phyloP scores from a whole-genome alignment of 2,797 vertebrate species.

The Rhinophrynus dorsalis region DNA sequence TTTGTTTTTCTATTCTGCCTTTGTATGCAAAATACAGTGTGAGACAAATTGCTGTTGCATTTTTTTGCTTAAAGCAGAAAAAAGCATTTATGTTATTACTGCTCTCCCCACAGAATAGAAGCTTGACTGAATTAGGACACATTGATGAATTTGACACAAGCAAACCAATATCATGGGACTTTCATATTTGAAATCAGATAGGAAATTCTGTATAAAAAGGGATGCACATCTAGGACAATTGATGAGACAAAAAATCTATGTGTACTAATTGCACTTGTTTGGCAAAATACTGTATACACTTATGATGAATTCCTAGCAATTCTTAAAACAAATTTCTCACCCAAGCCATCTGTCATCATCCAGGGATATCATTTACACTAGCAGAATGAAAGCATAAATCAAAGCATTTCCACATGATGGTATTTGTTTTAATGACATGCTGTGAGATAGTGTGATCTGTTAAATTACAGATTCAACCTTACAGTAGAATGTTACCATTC shows the following conservation, averaged over 20 bases:
- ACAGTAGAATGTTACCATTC: too few species aligned
- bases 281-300: background rate
- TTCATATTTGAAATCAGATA: constrained; percentile 8
- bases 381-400: background rate
- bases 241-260: constrained; percentile 19
- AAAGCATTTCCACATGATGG: background rate
- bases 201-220: constrained; percentile 7
- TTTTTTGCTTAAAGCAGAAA: background rate
- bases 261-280: background rate
- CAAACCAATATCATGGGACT: constrained; percentile 35
- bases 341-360: constrained; percentile 1
- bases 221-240: constrained; percentile 1
- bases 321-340: constrained; percentile 6
- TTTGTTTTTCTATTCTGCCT: too few species aligned
- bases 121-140: constrained; percentile 42
- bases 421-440: too few species aligned
- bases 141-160: constrained; percentile 36
- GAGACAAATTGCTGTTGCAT: background rate
- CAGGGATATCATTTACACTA: background rate
- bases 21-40: too few species aligned
- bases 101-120: constrained; percentile 31
- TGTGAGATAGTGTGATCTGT: background rate
- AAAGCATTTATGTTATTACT: constrained; percentile 1
- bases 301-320: background rate
- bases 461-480: background rate